Conservation (phyloP, 92 coral and sea anemone genomes). For the Phymanthus crucifer region DNA sequence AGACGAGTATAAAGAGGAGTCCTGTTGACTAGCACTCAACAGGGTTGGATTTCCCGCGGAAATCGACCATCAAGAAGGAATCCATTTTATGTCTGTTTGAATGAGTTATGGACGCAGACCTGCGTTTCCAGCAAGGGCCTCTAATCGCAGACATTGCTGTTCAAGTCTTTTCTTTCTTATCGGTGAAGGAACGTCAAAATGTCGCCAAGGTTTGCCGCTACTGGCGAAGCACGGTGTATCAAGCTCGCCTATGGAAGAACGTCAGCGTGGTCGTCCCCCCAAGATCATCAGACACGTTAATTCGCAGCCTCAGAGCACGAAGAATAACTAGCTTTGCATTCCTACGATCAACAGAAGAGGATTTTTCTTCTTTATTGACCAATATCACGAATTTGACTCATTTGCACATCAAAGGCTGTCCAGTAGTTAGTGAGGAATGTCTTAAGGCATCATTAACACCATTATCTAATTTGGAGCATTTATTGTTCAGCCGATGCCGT, state of each 20-base stretch:
- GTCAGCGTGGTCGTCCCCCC: conserved; percentile 73
- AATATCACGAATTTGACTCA: conserved; percentile 69
- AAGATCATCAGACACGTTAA: conserved; percentile 55
- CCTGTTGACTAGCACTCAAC: neutral
- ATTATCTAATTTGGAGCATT: conserved; percentile 61
- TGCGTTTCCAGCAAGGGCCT: conserved; percentile 75
- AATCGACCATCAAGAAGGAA: neutral
- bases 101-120: conserved; percentile 18
- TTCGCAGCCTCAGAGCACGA: conserved; percentile 69
- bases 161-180: conserved; percentile 77
- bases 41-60: neutral
- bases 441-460: conserved; percentile 62
- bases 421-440: conserved; percentile 71
- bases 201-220: conserved; percentile 80
- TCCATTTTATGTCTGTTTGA: no score
- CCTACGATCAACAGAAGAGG: conserved; percentile 71
- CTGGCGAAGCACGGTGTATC: conserved; percentile 75
- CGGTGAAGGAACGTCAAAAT: conserved; percentile 66
- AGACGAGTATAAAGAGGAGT: neutral
- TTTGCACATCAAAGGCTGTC: conserved; percentile 85
- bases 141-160: conserved; percentile 85
- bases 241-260: conserved; percentile 78
- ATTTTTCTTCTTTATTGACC: conserved; percentile 64
- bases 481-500: conserved; percentile 78
- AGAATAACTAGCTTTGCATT: conserved; percentile 73